These are phyloP conservation scores for Sebastiscus tertius DNA, from an alignment of 2,797 vertebrate species.

Conservation along the genomic window DNA sequence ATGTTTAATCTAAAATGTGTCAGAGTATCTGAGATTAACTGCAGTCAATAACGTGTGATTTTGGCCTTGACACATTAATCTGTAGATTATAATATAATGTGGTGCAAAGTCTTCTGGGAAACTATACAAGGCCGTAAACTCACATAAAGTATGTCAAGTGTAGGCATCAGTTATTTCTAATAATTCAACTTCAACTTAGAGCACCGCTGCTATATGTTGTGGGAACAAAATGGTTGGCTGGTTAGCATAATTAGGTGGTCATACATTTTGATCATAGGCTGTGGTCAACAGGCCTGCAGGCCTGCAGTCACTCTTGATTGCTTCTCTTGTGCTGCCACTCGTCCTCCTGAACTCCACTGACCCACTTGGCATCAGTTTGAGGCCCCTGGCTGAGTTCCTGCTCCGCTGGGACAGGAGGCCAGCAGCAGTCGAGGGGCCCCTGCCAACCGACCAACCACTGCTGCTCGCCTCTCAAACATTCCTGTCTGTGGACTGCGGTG, in stretches of 20 bases:
- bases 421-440: conserved; percentile 55
- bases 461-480: conserved; percentile 68
- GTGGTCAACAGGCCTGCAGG: neutral
- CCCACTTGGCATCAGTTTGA: conserved; percentile 73
- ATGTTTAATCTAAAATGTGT: neutral
- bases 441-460: conserved; percentile 65
- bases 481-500: conserved; percentile 58
- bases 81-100: neutral
- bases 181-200: neutral
- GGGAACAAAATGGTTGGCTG: neutral
- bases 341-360: conserved; percentile 66
- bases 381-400: conserved; percentile 63
- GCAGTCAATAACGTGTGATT: conserved; percentile 23
- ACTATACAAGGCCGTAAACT: neutral
- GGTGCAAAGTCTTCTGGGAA: neutral
- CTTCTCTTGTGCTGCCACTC: conserved; percentile 33
- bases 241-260: neutral
- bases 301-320: conserved; percentile 22
- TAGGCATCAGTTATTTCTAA: neutral
- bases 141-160: neutral
- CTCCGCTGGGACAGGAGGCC: conserved; percentile 61
- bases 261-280: neutral
- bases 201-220: neutral
- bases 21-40: conserved; percentile 13
- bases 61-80: conserved; percentile 18